Base-by-base conservation (phyloP, 2,797 vertebrate genomes). In the Chanos chanos region DNA sequence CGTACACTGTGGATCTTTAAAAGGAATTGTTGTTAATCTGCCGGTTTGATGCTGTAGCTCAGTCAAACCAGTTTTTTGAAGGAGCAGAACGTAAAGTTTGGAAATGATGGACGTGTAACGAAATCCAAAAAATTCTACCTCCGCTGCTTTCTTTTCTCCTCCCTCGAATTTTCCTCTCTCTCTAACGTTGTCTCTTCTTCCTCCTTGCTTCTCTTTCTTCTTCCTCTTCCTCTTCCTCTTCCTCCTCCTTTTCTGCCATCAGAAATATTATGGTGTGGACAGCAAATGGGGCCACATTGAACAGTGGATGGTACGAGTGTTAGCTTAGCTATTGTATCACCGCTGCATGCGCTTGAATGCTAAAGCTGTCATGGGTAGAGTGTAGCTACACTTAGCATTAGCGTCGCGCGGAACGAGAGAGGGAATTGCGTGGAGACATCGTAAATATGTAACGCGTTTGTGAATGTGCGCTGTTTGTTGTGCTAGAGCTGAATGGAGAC, bases 281-380 rank as follows among this genome's bases (percentile, higher is more conserved):
- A 89, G 88, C 85, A 97, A 96, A 72, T 97, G 94, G 94, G 93
- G 93, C 59, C 93, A 94, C 87, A 98, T 98, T 91, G 94, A 98
- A 71, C 93, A 94, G 69, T 98, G 95, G 95, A 98, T 98, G 95
- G 95, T 98, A 97, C 72, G 87, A 63, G 61, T 54, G 52, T 53
- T 62, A 39, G 39, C 27, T 43, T 43, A 36, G 52, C n/a, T 41
- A 54, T n/a, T n/a, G n/a, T n/a, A n/a, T n/a, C 40, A 33, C 44
- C 49, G 55, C 39, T 6, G 62, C 63, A 73, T 62, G 61, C 57
- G 18, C 27, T 50, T 55, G 56, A 39, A 31, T 33, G 25, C 50
- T 33, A 18, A n/a, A n/a, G n/a, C n/a, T 18, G 10, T 49, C 7
- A 13, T 36, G 36, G 15, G 41, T 41, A 43, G 36, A 52, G 24